Evolutionary conservation across 2,113 vertebrate species (phyloP).

Genomic region (crab-eating macaque (Macaca fascicularis)): T2T-MFA8v1.1 NC_088389.1:106887001-106887500

Average conservation of each 20-base stretch:
- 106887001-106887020: conserved; percentile 91
- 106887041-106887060: conserved; percentile 50
- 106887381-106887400: not conserved
- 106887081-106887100: not conserved
- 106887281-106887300: not conserved
- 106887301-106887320: not conserved
- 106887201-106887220: not conserved
- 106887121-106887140: not conserved
- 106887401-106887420: not conserved
- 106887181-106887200: not conserved
- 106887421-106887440: not conserved
- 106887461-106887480: not conserved
- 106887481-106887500: not conserved
- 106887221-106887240: not conserved
- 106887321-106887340: not conserved
- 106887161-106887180: not conserved
- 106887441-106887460: not conserved
- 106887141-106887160: not conserved
- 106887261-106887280: not conserved
- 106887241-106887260: not conserved
- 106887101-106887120: not conserved
- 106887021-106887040: conserved; percentile 43
- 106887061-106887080: not conserved
- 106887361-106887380: not conserved
- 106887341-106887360: not conserved